phyloP scores from a whole-genome alignment of 2,113 vertebrate species.

The Thalassarche chlororhynchos region DNA sequence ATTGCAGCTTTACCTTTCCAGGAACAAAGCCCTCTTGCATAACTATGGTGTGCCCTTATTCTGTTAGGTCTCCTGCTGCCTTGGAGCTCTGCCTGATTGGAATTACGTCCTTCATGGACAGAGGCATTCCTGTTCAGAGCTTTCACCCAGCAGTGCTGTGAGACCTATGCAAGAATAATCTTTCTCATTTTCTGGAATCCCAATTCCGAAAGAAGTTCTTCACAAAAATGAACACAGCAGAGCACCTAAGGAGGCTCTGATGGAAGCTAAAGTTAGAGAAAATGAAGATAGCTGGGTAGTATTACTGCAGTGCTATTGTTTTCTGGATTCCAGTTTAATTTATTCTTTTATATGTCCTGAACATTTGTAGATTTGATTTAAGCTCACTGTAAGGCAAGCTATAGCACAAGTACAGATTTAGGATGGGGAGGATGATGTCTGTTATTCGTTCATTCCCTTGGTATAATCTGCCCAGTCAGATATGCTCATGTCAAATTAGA shows the following conservation, averaged over 20 bases:
- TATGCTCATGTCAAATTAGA: neutral
- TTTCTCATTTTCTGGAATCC: constrained; percentile 6
- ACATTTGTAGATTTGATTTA: neutral
- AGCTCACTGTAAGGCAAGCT: neutral
- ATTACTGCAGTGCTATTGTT: neutral
- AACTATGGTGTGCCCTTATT: neutral
- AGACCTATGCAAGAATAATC: neutral
- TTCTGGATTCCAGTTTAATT: neutral
- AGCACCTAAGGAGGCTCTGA: neutral
- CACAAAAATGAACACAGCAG: neutral
- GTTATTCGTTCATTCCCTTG: neutral
- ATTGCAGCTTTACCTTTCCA: neutral
- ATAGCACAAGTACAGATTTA: neutral
- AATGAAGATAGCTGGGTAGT: neutral
- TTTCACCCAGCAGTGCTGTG: neutral
- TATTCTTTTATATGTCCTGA: neutral
- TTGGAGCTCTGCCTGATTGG: constrained; percentile 12
- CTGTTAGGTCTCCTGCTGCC: neutral
- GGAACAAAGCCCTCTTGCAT: neutral
- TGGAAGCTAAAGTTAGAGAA: neutral
- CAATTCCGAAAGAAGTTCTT: neutral
- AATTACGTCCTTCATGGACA: neutral
- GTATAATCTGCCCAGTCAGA: neutral
- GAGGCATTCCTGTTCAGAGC: neutral
- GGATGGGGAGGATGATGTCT: neutral